phyloP scores from a whole-genome alignment of 2,113 vertebrate species.

The Microcebus ravelobensis region DNA sequence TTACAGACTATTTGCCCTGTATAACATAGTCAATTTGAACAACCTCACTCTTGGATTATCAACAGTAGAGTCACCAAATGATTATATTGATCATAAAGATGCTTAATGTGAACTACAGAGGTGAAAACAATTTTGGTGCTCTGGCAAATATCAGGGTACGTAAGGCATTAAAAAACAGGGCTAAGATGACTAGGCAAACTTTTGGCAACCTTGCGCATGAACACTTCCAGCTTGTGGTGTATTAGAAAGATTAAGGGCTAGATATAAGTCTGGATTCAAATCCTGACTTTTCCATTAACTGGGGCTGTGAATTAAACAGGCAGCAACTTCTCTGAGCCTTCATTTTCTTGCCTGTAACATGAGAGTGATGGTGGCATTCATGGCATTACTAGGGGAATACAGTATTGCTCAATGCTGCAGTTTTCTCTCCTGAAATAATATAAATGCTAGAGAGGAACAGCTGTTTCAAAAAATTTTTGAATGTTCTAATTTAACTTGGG shows the following conservation, averaged over 20 bases:
- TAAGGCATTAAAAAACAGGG: background rate
- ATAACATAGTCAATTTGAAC: background rate
- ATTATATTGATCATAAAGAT: background rate
- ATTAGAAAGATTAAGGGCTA: background rate
- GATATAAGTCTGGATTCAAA: background rate
- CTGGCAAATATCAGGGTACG: background rate
- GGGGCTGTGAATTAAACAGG: background rate
- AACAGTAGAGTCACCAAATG: background rate
- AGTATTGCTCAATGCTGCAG: background rate
- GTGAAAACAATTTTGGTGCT: background rate
- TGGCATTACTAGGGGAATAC: background rate
- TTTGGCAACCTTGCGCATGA: background rate
- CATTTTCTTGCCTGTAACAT: background rate
- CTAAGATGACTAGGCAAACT: background rate
- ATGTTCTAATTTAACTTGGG: background rate
- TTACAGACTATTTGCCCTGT: background rate
- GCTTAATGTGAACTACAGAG: background rate
- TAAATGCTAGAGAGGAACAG: background rate
- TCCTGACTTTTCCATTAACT: background rate
- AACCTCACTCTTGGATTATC: background rate
- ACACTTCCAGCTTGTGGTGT: background rate
- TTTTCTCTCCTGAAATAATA: conserved; percentile 3
- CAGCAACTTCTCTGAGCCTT: background rate
- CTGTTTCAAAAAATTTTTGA: background rate
- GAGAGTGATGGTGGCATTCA: background rate